Conservation (phyloP, 2,113 vertebrate genomes). For the Romanogobio albipinnatus region DNA sequence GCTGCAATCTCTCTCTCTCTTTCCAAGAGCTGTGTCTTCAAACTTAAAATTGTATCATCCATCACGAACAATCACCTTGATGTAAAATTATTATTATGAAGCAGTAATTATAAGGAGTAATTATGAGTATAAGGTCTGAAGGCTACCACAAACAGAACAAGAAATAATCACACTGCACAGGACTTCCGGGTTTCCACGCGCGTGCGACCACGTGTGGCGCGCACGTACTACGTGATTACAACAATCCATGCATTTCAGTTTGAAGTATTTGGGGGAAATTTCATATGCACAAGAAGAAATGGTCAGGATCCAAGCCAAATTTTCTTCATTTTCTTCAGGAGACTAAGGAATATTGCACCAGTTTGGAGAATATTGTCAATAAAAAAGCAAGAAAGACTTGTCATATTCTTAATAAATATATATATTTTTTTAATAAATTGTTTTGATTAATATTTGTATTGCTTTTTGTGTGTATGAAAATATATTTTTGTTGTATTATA, state of each 20-base stretch:
- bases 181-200: conserved; percentile 19
- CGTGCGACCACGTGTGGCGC: background rate
- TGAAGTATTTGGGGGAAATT: too few species aligned
- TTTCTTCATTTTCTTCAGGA: too few species aligned
- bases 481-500: too few species aligned
- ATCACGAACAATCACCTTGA: conserved; percentile 43
- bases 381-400: too few species aligned
- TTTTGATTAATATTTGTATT: too few species aligned
- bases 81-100: background rate
- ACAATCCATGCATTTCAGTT: background rate
- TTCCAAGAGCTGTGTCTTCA: conserved; percentile 69
- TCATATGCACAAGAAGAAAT: too few species aligned
- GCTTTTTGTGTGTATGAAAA: too few species aligned
- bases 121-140: background rate
- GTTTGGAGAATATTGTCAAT: too few species aligned
- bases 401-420: too few species aligned
- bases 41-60: conserved; percentile 61
- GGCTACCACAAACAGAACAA: background rate
- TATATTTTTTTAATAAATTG: too few species aligned
- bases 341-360: too few species aligned
- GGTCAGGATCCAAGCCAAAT: too few species aligned
- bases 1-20: conserved; percentile 69
- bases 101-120: background rate
- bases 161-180: background rate
- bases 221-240: background rate